Percentiles rank a stretch among this genome's conserved stretches.
Conservation (phyloP, 2,113 vertebrate species). For the Aldabrachelys gigantea region DNA sequence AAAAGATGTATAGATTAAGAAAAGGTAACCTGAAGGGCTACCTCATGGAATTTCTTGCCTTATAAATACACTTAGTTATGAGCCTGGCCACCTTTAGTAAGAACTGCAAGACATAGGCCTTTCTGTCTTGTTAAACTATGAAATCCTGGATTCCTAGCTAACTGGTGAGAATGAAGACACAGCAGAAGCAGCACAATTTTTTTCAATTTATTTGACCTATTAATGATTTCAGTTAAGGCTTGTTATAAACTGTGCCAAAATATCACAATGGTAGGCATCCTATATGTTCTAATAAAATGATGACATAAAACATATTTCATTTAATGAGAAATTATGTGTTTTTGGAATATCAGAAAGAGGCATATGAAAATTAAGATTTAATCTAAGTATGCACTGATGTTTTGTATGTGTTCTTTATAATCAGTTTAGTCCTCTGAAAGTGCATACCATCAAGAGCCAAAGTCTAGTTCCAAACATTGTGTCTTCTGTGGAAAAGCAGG, state of each 20-base stretch:
- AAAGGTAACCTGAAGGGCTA: neutral
- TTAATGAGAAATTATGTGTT: neutral
- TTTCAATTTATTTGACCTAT: neutral
- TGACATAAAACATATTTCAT: neutral
- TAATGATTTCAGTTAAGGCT: neutral
- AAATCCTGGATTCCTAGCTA: neutral
- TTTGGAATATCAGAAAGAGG: neutral
- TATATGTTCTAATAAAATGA: neutral
- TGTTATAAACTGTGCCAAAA: neutral
- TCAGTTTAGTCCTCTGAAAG: neutral
- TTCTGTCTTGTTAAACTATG: neutral
- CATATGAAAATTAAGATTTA: neutral
- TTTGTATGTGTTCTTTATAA: neutral
- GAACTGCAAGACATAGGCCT: neutral
- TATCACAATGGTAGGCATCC: neutral
- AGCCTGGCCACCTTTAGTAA: neutral
- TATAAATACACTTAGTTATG: neutral
- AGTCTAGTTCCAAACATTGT: neutral
- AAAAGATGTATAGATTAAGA: neutral
- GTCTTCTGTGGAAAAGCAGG: constrained; percentile 35
- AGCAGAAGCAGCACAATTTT: neutral
- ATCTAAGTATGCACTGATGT: neutral
- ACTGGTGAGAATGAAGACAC: neutral
- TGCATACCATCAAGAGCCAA: neutral
- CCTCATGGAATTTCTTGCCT: neutral